phyloP scores from a whole-genome alignment of 2,888 invertebrate species.

The Drosophila rellima region DNA sequence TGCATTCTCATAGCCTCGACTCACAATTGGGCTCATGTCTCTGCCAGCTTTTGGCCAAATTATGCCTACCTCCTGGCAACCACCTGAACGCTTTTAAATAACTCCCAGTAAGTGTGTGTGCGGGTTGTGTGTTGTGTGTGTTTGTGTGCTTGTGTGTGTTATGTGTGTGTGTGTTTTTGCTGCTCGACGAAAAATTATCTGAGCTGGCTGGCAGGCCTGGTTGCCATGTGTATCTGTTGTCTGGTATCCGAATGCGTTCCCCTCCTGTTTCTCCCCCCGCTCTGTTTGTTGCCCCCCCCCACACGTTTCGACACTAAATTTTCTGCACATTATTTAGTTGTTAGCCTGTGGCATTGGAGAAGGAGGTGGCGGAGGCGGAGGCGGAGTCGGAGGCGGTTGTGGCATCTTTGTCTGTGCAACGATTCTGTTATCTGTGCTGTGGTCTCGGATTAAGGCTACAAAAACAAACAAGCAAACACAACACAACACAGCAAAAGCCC shows the following conservation, averaged over 20 bases:
- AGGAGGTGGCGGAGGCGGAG: conserved; percentile 4
- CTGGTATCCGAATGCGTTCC: conserved; percentile 14
- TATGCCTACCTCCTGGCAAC: conserved; percentile 62
- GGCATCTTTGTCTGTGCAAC: conserved; percentile 63
- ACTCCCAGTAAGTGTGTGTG: conserved; percentile 22
- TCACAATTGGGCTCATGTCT: conserved; percentile 33
- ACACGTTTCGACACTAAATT: conserved; percentile 64
- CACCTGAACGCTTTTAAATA: conserved; percentile 45
- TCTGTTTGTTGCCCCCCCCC: neutral
- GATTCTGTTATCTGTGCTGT: conserved; percentile 72
- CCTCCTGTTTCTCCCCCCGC: neutral
- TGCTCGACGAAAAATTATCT: conserved; percentile 54
- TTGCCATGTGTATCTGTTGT: conserved; percentile 53
- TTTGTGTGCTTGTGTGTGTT: neutral
- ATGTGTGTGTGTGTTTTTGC: conserved; percentile 9
- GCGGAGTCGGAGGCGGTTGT: conserved; percentile 8
- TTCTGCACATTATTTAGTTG: conserved; percentile 79
- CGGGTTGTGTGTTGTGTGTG: neutral
- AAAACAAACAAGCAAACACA: conserved; percentile 32
- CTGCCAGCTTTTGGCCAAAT: conserved; percentile 59
- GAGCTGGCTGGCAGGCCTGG: conserved; percentile 33
- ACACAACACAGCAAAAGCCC: neutral
- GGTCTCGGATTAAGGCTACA: conserved; percentile 69
- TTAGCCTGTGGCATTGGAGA: conserved; percentile 40
- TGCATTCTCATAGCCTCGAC: conserved; percentile 46